Conservation (phyloP, 2,113 vertebrate species). For the Haemorhous mexicanus region DNA sequence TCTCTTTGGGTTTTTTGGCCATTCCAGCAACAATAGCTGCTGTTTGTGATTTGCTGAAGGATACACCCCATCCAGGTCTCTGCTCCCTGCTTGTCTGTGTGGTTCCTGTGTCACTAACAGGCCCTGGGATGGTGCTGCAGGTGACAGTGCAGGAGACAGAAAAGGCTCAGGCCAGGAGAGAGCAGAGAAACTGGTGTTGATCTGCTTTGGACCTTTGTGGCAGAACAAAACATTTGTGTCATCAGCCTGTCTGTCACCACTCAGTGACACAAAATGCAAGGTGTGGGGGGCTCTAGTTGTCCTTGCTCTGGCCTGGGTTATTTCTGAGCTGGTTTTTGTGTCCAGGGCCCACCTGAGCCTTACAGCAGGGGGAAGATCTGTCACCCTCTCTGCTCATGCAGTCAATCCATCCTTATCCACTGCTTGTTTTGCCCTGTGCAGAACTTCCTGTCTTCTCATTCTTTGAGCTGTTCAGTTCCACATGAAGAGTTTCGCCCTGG, state of each 20-base stretch:
- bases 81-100: background rate
- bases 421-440: background rate
- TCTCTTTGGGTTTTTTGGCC: background rate
- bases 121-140: background rate
- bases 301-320: background rate
- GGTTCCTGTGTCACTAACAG: rapidly evolving
- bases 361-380: background rate
- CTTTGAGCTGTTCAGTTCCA: background rate
- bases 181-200: background rate
- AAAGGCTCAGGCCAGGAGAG: background rate
- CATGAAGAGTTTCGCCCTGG: background rate
- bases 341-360: background rate
- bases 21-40: background rate
- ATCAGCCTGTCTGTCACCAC: background rate
- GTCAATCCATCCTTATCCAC: rapidly evolving
- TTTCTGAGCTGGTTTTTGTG: background rate
- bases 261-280: background rate
- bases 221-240: background rate
- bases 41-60: background rate
- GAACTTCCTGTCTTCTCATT: background rate
- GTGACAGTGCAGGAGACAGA: background rate
- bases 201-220: background rate
- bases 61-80: background rate
- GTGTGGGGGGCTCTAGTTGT: background rate
- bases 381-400: background rate